A percentile compares a stretch with the other conserved stretches of the same genome.
Evolutionary conservation across 2,888 invertebrate genomes (phyloP).

Genomic region (Perdita meconis): DNA sequence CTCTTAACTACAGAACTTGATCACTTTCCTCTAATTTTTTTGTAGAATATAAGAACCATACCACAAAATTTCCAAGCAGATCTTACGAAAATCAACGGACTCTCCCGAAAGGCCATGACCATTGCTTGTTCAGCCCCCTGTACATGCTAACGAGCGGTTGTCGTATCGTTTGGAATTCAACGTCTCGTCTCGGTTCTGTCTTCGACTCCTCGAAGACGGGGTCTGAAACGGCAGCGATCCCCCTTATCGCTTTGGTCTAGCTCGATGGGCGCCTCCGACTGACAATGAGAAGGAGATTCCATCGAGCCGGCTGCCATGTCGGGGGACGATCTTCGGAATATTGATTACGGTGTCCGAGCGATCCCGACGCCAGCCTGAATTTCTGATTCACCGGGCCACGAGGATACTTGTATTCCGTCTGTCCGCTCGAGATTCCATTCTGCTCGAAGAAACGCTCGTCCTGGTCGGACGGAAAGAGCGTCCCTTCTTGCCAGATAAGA

Average conservation of each 20-base stretch:
- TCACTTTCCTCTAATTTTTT: too few species aligned
- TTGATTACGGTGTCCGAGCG: conserved; percentile 70
- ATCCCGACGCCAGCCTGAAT: conserved; percentile 65
- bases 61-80: too few species aligned
- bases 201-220: conserved; percentile 32
- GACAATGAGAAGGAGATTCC: conserved; percentile 69
- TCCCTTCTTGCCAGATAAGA: conserved; percentile 6
- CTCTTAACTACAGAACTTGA: too few species aligned
- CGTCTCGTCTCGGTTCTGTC: conserved; percentile 26
- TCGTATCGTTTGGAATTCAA: conserved; percentile 41
- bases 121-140: background rate
- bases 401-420: conserved; percentile 51
- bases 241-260: conserved; percentile 65
- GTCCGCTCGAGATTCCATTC: conserved; percentile 41
- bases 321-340: conserved; percentile 65
- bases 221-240: conserved; percentile 51
- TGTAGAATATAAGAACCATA: too few species aligned
- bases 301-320: conserved; percentile 61
- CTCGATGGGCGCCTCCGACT: conserved; percentile 48
- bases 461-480: background rate
- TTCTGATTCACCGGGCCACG: conserved; percentile 54
- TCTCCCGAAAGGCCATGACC: background rate
- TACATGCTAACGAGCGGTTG: conserved; percentile 37
- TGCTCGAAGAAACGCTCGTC: conserved; percentile 1
- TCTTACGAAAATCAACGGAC: too few species aligned